Conservation (phyloP, 2,888 invertebrate genomes). For the Cephus spinipes region DNA sequence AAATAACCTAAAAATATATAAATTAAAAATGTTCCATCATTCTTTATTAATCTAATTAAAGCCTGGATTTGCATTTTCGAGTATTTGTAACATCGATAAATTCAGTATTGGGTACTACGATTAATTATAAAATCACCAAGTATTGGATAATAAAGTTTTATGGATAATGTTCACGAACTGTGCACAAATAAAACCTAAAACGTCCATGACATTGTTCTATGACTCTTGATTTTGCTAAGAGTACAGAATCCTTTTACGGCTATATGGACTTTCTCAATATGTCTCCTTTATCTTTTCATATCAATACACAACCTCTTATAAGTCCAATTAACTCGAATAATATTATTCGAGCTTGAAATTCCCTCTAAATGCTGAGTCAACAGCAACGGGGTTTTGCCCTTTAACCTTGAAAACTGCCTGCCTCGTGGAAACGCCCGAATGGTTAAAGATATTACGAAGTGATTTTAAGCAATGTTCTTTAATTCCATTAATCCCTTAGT, state of each 20-base stretch:
- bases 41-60: not conserved
- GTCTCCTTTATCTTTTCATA: constrained; percentile 20
- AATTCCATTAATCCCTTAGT: constrained; percentile 18
- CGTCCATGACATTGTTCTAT: not conserved
- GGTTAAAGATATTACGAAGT: constrained; percentile 13
- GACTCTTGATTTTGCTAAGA: too few species aligned
- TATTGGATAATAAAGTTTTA: not conserved
- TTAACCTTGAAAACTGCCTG: not conserved
- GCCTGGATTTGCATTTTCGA: not conserved
- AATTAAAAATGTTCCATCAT: too few species aligned
- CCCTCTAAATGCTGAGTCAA: constrained; percentile 44
- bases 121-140: not conserved
- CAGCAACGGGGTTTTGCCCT: constrained; percentile 23
- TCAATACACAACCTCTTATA: constrained; percentile 36
- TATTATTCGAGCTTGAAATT: constrained; percentile 51
- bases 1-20: too few species aligned
- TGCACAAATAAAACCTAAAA: not conserved
- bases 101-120: not conserved
- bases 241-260: not conserved
- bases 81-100: not conserved
- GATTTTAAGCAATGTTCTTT: constrained; percentile 6
- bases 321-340: constrained; percentile 53
- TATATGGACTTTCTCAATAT: not conserved
- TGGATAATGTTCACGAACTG: not conserved
- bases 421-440: constrained; percentile 8